Conservation (phyloP, 2,113 vertebrate genomes). For the Dipodomys merriami region DNA sequence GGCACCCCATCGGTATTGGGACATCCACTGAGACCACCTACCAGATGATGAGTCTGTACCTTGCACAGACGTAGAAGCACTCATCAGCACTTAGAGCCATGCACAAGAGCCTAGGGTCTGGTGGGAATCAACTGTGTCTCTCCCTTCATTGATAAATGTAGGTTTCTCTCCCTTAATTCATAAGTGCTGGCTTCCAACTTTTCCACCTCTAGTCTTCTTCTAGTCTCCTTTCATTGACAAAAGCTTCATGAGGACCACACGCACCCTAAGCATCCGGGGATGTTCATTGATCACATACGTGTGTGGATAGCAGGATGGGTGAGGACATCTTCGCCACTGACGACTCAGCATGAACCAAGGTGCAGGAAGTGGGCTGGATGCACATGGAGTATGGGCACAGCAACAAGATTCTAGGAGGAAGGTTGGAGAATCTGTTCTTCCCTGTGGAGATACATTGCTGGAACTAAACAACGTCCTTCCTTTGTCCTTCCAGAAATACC, state of each 20-base stretch:
- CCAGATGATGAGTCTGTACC: not conserved
- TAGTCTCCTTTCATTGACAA: not conserved
- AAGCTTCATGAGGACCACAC: not conserved
- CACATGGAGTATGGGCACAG: not conserved
- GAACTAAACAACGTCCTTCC: not conserved
- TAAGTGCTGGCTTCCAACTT: not conserved
- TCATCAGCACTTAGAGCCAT: not conserved
- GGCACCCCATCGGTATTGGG: not conserved
- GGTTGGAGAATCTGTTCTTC: not conserved
- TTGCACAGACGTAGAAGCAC: not conserved
- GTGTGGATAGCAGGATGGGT: too few species aligned
- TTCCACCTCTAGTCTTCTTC: not conserved
- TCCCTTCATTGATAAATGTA: not conserved
- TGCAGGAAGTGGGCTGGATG: not conserved
- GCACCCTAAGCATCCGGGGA: too few species aligned
- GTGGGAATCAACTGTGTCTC: not conserved
- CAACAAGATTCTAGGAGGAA: not conserved
- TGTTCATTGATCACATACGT: not conserved
- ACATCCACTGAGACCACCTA: not conserved
- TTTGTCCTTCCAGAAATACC: constrained; percentile 75
- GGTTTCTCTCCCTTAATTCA: not conserved
- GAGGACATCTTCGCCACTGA: not conserved
- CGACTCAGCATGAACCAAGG: not conserved
- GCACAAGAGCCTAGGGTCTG: not conserved
- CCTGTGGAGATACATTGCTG: not conserved